Base-by-base conservation (phyloP, 1,140 invertebrate genomes). In the Aleiodes sp. region DNA sequence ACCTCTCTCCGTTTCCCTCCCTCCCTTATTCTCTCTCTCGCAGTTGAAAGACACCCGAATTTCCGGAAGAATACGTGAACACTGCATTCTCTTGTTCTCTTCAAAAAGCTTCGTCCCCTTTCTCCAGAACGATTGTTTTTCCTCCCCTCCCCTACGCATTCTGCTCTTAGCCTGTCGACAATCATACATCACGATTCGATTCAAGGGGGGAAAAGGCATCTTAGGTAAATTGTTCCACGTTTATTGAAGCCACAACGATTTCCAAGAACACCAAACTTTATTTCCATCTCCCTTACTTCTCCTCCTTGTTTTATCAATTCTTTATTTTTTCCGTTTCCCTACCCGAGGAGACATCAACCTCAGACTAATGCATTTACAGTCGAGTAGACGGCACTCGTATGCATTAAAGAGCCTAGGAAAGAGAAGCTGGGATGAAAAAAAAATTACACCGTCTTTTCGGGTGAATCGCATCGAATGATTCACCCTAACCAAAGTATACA, bases 141-240 rank as follows among this genome's bases (percentile, higher is more conserved):
- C 10, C 28, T 31, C 12, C 31, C 28, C 28, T 31, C 56, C 56
- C 14, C 28, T 63, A 9, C 6, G 2, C 37, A 9, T 6, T 35
- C 21, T n/a, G 2, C 37, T 21, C 46, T 52, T 26, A 12, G 41
- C 12, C 63, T 52, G 28, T 65, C 63, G 41, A 43, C 41, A 43
- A 41, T 31, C 63, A 29, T 65, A 65, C 10, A 65, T 65, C 43
- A 67, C 28, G 6, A 65, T 56, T 52, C 63, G 63, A 52, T 75
- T 76, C 70, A n/a, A n/a, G n/a, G n/a, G 64, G 63, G 64, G 63
- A 37, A 16, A 29, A 21, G 65, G 68, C 74, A 73, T 80, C 80
- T 80, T 78, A 76, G 65, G 75, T 70, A 78, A 76, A 81, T 81
- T 81, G 77, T 80, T 77, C 70, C 52, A 41, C 61, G 76, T 70